Evolutionary conservation across 1,140 invertebrate species (phyloP).

Genomic region (Drosophila nannoptera): DNA sequence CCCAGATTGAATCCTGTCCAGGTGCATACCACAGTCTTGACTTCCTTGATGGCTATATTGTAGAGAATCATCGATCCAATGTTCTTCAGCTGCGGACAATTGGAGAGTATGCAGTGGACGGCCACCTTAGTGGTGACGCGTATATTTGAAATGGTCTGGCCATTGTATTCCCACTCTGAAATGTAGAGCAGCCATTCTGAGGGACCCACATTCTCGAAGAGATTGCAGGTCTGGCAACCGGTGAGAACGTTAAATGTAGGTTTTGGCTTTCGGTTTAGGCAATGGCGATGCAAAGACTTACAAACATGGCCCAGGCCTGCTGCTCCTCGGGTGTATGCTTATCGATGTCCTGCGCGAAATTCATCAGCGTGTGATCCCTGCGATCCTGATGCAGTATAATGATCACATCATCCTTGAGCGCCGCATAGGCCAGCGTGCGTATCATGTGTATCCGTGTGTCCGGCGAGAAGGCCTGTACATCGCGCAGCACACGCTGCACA

Average conservation of each 20-base stretch:
- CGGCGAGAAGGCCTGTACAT: constrained; percentile 81
- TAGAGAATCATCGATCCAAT: constrained; percentile 92
- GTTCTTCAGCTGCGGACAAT: constrained; percentile 86
- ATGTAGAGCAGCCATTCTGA: constrained; percentile 96
- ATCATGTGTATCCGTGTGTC: constrained; percentile 83
- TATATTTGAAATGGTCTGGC: constrained; percentile 90
- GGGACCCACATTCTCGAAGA: constrained; percentile 92
- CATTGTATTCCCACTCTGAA: constrained; percentile 90
- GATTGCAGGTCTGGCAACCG: constrained; percentile 88
- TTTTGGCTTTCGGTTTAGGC: not conserved
- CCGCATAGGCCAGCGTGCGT: constrained; percentile 86
- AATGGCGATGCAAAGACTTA: constrained; percentile 78
- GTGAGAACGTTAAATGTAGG: not conserved
- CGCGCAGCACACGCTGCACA: constrained; percentile 84
- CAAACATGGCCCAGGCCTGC: constrained; percentile 88
- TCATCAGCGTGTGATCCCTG: constrained; percentile 92
- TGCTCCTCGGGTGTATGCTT: constrained; percentile 87
- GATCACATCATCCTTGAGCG: constrained; percentile 93
- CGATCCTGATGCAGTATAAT: constrained; percentile 93
- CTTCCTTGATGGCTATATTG: constrained; percentile 96
- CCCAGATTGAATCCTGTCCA: not conserved
- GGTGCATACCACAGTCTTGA: constrained; percentile 95
- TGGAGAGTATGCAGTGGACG: constrained; percentile 90
- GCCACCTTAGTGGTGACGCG: constrained; percentile 93
- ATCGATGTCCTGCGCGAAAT: constrained; percentile 92